phyloP scores from a whole-genome alignment of 2,888 invertebrate species.

The Oligia fasciuncula region DNA sequence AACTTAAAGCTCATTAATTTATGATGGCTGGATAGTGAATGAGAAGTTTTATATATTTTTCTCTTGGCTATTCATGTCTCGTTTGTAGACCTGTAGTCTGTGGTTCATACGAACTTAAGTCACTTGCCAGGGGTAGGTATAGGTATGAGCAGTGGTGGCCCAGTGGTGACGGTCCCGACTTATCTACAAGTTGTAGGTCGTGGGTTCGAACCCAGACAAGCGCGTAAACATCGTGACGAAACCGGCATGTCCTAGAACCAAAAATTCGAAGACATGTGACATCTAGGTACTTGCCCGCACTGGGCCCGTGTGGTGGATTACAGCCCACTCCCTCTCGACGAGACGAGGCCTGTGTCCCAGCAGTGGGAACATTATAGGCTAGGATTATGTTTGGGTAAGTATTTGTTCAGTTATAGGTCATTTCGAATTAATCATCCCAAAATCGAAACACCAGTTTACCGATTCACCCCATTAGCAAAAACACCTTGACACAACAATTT shows the following conservation, averaged over 20 bases:
- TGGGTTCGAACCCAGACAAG: not conserved
- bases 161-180: not conserved
- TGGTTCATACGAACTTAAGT: not conserved
- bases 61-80: not conserved
- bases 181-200: not conserved
- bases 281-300: not conserved
- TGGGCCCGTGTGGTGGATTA: not conserved
- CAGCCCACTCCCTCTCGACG: not conserved
- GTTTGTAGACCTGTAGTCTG: not conserved
- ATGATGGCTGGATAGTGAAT: not conserved
- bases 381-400: not conserved
- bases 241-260: not conserved
- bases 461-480: slow-evolving; percentile 52
- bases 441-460: slow-evolving; percentile 18
- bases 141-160: too few relatives aligned
- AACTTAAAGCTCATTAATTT: not conserved
- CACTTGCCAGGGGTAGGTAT: too few relatives aligned
- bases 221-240: not conserved
- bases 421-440: slow-evolving; percentile 24
- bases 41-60: not conserved
- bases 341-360: not conserved
- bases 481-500: slow-evolving; percentile 62
- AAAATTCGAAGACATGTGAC: not conserved
- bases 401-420: slow-evolving; percentile 4
- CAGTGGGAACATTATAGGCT: not conserved